Conservation (phyloP, 1,140 invertebrate species). For the Euwallacea fornicatus region DNA sequence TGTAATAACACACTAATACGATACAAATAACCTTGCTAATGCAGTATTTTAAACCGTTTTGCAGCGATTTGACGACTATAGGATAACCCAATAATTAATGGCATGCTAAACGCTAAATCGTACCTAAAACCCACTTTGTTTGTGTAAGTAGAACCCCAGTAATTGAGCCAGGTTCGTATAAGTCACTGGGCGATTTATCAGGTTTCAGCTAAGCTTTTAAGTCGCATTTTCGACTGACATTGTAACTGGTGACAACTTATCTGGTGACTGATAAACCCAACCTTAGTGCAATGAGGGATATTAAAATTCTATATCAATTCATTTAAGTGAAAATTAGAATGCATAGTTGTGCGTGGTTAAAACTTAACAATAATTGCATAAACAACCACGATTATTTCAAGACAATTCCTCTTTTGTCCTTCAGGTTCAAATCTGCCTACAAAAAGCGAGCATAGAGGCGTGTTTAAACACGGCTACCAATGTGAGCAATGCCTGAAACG, state of each 20-base stretch:
- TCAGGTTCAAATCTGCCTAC: constrained; percentile 6
- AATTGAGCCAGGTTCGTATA: constrained; percentile 17
- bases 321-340: too few species aligned
- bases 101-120: constrained; percentile 21
- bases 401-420: constrained; percentile 6
- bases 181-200: background rate
- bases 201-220: too few species aligned
- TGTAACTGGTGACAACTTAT: too few species aligned
- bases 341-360: too few species aligned
- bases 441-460: constrained; percentile 12
- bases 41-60: constrained; percentile 32
- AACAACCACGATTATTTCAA: too few species aligned
- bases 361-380: too few species aligned
- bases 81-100: constrained; percentile 35
- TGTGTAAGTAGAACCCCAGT: constrained; percentile 15
- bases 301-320: too few species aligned
- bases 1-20: constrained; percentile 37
- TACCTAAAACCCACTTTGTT: background rate
- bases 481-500: constrained; percentile 52
- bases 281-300: too few species aligned
- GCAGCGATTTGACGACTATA: constrained; percentile 35
- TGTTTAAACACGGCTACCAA: constrained; percentile 44
- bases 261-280: too few species aligned
- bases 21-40: constrained; percentile 16
- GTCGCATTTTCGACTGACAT: too few species aligned